Base-by-base conservation (phyloP, 2,113 vertebrate genomes). In the Cervus canadensis region DNA sequence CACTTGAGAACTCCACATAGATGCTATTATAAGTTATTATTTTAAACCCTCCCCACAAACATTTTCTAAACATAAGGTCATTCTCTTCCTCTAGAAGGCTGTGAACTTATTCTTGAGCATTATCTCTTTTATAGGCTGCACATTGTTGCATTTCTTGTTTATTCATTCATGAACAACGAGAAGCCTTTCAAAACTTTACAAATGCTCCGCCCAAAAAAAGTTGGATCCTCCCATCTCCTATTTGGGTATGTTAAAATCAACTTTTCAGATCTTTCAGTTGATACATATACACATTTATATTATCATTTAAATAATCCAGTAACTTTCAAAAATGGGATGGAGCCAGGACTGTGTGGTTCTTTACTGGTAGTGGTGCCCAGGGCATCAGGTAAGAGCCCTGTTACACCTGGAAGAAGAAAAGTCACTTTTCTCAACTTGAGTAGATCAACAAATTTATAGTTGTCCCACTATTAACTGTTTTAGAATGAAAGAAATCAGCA, bases 21-120 rank as follows among this genome's bases (percentile, higher is more conserved):
- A 97, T 60, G 15, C 3, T 89, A 26, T 36, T 56, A 12, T 79
- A 89, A 81, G 43, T 79, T 92, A 26, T 81, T 81, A 82, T 60
- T 57, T 84, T 95, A 57, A 74, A 7, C 54, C 8, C 87, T 36
- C 25, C 23, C 3, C 28, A 88, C n/a, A 96, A 60, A 91, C 82
- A 89, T 93, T 95, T 97, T 95, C 78, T 95, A 91, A 96, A 84
- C 7, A 21, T 64, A 94, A 62, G 25, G 54, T 96, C 45, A 92
- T n/a, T 84, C 23, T 40, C 64, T 95, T 88, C 40, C 26, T 93
- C 64, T 36, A 7, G 12, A 71, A 82, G 56, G 36, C 33, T 82
- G 19, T 57, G n/a, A 74, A 57, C 95, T 87, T 94, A 90, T 82
- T 4, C 48, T 88, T 76, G 56, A 57, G 26, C 26, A 78, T n/a